Conservation (phyloP, 2,113 vertebrate genomes). For the Planiliza haematocheilus region DNA sequence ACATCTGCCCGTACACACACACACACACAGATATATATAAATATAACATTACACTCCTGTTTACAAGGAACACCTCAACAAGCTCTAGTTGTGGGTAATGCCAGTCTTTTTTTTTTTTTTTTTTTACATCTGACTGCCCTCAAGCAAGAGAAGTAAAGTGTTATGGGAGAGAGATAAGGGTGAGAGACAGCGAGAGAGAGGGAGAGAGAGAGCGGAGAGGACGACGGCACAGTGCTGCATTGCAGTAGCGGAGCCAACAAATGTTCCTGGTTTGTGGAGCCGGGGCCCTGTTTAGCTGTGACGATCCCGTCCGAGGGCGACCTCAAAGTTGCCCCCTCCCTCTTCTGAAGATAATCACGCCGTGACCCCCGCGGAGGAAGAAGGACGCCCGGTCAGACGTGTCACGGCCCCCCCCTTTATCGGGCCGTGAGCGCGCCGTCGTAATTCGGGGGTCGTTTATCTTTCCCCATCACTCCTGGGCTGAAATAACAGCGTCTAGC, state of each 20-base stretch:
- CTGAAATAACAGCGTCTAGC: too few relatives aligned
- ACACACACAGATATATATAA: conserved; percentile 16
- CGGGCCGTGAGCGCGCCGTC: conserved; percentile 43
- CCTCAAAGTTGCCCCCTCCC: conserved; percentile 36
- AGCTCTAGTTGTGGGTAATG: conserved; percentile 43
- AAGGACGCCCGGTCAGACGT: conserved; percentile 53
- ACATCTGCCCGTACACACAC: conserved; percentile 23
- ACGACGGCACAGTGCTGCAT: conserved; percentile 75
- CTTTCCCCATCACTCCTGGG: conserved; percentile 32
- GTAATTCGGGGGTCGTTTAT: conserved; percentile 53
- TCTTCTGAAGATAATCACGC: conserved; percentile 50
- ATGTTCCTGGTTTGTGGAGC: conserved; percentile 52
- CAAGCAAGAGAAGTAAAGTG: conserved; percentile 52
- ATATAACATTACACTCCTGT: conserved; percentile 14
- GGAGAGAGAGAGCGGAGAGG: conserved; percentile 57
- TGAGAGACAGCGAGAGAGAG: conserved; percentile 57
- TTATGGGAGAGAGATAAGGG: conserved; percentile 53
- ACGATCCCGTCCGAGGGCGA: conserved; percentile 35
- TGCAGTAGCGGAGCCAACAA: conserved; percentile 72
- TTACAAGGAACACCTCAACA: conserved; percentile 54
- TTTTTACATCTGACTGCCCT: conserved; percentile 37
- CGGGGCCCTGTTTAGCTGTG: conserved; percentile 41
- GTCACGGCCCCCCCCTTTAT: conserved; percentile 62
- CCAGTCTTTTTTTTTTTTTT: conserved; percentile 11
- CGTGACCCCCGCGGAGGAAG: conserved; percentile 58